Conservation (phyloP, 2,797 vertebrate species). For the Phrynocephalus forsythii region DNA sequence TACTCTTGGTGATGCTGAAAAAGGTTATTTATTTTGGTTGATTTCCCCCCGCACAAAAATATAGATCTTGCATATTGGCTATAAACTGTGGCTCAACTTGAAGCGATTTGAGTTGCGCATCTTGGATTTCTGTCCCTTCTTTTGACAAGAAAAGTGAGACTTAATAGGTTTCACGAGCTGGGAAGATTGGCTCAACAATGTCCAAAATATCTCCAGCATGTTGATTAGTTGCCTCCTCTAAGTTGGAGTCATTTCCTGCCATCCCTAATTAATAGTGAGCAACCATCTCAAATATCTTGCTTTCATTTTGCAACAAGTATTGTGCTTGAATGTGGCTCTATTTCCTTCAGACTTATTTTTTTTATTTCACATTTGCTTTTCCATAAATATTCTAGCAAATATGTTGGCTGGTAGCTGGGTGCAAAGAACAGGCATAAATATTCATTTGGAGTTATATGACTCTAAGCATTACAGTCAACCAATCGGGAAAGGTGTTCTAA, state of each 20-base stretch:
- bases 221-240: constrained; percentile 25
- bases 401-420: constrained; percentile 24
- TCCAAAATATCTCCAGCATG: not conserved
- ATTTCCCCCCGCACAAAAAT: constrained; percentile 19
- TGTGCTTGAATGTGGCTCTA: constrained; percentile 23
- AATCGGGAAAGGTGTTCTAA: not conserved
- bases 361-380: constrained; percentile 8
- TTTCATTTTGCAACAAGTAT: constrained; percentile 16
- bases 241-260: constrained; percentile 30
- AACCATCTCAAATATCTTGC: not conserved
- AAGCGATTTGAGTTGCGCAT: constrained; percentile 57
- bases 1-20: constrained; percentile 16
- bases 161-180: constrained; percentile 48
- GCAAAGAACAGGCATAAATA: not conserved
- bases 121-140: constrained; percentile 38
- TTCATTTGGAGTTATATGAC: not conserved
- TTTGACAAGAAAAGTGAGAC: constrained; percentile 41
- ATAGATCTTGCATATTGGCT: constrained; percentile 43
- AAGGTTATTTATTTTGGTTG: constrained; percentile 48
- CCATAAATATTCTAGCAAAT: constrained; percentile 2
- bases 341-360: not conserved
- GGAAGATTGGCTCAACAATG: constrained; percentile 36
- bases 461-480: not conserved
- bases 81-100: constrained; percentile 50
- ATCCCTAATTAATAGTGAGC: constrained; percentile 4